These are phyloP conservation scores for Lateolabrax maculatus DNA, from an alignment of 2,797 vertebrate species.

Conservation along the genomic window DNA sequence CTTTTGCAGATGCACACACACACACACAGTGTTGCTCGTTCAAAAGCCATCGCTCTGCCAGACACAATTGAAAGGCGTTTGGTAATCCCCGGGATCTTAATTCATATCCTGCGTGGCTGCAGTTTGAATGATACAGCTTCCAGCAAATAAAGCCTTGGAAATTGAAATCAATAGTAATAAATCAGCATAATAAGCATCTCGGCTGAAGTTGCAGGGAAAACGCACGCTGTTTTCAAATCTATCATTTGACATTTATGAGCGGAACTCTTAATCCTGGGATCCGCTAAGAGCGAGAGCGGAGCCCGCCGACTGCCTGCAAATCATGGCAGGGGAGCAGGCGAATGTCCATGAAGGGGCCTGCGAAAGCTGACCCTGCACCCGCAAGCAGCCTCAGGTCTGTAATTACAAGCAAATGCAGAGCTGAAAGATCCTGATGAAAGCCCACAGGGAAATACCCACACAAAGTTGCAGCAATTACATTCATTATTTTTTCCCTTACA, in stretches of 20 bases:
- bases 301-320: constrained; percentile 50
- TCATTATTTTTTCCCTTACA: constrained; percentile 34
- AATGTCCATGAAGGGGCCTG: constrained; percentile 47
- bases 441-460: constrained; percentile 33
- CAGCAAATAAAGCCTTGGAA: constrained; percentile 75
- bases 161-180: constrained; percentile 82
- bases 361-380: constrained; percentile 44
- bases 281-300: constrained; percentile 41
- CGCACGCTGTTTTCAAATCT: constrained; percentile 65
- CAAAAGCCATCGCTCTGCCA: constrained; percentile 64
- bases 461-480: constrained; percentile 38
- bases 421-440: constrained; percentile 61
- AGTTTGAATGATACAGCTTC: constrained; percentile 70
- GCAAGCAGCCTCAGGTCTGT: constrained; percentile 46
- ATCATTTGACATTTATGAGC: constrained; percentile 77
- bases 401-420: constrained; percentile 68
- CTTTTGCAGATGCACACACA: constrained; percentile 28
- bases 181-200: constrained; percentile 79
- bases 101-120: constrained; percentile 66
- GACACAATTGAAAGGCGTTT: constrained; percentile 69
- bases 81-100: constrained; percentile 74
- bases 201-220: constrained; percentile 55
- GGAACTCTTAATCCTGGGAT: constrained; percentile 75
- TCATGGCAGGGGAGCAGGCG: constrained; percentile 41
- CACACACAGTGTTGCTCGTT: constrained; percentile 50